Evolutionary conservation across 2,888 invertebrate species (phyloP).

Genomic region (Conomelus anceps): DNA sequence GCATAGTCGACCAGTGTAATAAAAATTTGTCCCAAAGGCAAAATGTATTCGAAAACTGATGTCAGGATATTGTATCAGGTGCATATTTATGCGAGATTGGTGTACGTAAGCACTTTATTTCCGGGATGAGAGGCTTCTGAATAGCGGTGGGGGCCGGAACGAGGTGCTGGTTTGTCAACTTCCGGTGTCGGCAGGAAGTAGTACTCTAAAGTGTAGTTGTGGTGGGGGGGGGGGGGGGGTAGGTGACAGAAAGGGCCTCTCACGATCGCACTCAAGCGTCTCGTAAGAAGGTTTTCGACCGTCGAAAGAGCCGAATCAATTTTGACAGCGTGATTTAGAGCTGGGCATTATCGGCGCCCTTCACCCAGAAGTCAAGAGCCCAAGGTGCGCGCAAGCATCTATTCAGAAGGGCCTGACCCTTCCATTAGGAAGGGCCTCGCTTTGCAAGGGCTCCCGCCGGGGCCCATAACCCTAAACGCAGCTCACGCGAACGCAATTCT

Average conservation of each 20-base stretch:
- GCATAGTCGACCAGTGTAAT: background rate
- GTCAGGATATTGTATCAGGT: background rate
- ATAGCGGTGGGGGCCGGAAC: background rate
- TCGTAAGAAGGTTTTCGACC: background rate
- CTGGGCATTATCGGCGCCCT: background rate
- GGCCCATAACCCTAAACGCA: background rate
- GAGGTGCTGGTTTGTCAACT: background rate
- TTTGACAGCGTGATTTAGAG: background rate
- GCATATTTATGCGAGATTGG: background rate
- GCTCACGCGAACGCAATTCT: background rate
- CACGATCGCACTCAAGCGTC: background rate
- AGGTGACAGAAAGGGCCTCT: background rate
- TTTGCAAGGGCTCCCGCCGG: background rate
- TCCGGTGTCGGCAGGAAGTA: background rate
- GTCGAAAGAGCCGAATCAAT: background rate
- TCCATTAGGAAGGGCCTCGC: background rate
- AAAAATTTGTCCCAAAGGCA: background rate
- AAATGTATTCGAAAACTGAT: background rate
- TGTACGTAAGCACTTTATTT: background rate
- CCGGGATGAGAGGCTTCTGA: background rate
- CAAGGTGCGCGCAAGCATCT: background rate
- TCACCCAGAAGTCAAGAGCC: background rate
- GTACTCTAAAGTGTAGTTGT: background rate
- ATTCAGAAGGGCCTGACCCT: background rate
- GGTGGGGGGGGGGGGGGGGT: background rate